Percentiles rank a stretch among this genome's conserved stretches.
These are phyloP conservation scores for Argopecten irradians DNA, from an alignment of 1,140 invertebrate species.

Conservation along the genomic window DNA sequence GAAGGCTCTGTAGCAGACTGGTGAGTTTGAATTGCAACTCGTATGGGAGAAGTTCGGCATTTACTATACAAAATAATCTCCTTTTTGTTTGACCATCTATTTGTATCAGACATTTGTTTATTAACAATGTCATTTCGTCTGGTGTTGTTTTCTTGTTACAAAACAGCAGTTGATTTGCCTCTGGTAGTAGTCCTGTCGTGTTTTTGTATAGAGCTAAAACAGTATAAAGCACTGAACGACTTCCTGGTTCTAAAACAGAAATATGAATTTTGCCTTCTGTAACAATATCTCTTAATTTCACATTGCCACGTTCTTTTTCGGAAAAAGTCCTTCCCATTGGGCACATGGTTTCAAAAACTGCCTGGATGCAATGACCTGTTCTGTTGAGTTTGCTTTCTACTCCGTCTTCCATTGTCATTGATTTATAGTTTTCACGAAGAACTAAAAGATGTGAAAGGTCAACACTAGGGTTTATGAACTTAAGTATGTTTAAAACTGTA, in stretches of 20 bases:
- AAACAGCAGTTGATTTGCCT: slow-evolving; percentile 55
- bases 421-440: slow-evolving; percentile 25
- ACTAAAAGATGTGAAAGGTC: slow-evolving; percentile 28
- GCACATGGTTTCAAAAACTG: not conserved
- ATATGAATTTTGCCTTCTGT: slow-evolving; percentile 30
- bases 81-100: not conserved
- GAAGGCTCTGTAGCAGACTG: slow-evolving; percentile 28
- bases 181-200: slow-evolving; percentile 51
- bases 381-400: not conserved
- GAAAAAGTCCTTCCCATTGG: not conserved
- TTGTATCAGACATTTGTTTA: slow-evolving; percentile 44
- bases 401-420: not conserved
- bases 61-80: slow-evolving; percentile 51
- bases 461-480: slow-evolving; percentile 44
- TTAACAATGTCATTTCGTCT: slow-evolving; percentile 53
- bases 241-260: slow-evolving; percentile 33
- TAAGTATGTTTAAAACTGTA: slow-evolving; percentile 29
- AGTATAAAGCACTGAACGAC: slow-evolving; percentile 42
- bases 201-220: slow-evolving; percentile 54
- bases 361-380: not conserved
- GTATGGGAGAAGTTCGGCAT: slow-evolving; percentile 53
- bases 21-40: slow-evolving; percentile 51
- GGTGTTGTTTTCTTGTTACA: slow-evolving; percentile 46
- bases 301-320: not conserved
- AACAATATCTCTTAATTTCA: slow-evolving; percentile 31